Percentiles rank a stretch among this genome's conserved stretches.
Conservation (phyloP, 2,113 vertebrate genomes). For the Gymnogyps californianus region DNA sequence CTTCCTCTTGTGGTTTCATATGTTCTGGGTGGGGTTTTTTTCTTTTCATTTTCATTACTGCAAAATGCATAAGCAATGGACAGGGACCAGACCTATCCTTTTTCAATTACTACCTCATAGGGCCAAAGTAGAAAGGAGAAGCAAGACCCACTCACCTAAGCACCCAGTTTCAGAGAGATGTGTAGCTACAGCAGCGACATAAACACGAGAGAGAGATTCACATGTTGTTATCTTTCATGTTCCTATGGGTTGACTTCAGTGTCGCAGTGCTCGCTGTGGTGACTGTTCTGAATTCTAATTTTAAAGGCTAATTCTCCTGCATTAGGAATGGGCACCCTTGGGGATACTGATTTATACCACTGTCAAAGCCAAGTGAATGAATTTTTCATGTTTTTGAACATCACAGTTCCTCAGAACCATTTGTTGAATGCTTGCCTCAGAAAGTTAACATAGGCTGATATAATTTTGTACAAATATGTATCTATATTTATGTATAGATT, state of each 20-base stretch:
- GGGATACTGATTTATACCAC: background rate
- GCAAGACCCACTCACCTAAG: background rate
- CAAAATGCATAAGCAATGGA: background rate
- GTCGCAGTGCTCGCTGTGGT: background rate
- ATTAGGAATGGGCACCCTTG: background rate
- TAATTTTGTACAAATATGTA: background rate
- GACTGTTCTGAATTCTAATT: background rate
- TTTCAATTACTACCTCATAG: background rate
- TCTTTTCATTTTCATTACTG: background rate
- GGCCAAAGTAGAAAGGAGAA: background rate
- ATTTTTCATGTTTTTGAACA: background rate
- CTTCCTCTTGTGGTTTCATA: background rate
- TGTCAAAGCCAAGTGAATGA: background rate
- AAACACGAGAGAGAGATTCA: background rate
- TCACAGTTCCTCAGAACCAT: background rate
- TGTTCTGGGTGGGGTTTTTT: background rate
- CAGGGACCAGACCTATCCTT: background rate
- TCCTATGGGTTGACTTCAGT: background rate
- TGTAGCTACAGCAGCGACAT: background rate
- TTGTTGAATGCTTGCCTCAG: background rate
- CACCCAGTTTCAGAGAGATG: background rate
- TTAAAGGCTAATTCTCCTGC: background rate
- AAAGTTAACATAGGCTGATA: background rate
- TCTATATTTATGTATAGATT: background rate
- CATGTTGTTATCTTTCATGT: background rate